phyloP scores from a whole-genome alignment of 2,113 vertebrate species.

The Desmodus rotundus region DNA sequence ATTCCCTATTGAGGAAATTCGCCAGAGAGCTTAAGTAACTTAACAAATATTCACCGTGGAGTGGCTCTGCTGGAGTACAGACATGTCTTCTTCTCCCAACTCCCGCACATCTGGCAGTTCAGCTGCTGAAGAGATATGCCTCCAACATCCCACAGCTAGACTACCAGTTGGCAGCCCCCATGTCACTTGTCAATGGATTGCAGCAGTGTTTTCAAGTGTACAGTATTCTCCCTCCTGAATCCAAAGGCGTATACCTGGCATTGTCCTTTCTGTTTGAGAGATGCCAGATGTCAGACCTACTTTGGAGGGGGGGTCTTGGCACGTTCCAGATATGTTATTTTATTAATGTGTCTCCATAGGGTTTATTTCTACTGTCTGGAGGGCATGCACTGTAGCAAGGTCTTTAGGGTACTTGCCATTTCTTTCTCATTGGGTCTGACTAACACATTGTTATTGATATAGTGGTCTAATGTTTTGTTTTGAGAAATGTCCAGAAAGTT shows the following conservation, averaged over 20 bases:
- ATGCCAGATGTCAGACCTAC: neutral
- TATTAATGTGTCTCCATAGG: neutral
- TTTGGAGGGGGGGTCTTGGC: neutral
- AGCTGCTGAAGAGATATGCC: neutral
- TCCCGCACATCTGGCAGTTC: neutral
- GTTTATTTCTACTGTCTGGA: neutral
- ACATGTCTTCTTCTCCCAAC: neutral
- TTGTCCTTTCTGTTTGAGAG: neutral
- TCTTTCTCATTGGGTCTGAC: neutral
- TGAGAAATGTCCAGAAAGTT: neutral
- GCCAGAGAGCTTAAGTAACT: neutral
- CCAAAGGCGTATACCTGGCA: neutral
- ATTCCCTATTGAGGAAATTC: neutral
- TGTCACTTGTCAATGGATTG: neutral
- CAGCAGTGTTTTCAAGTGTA: neutral
- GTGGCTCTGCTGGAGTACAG: neutral
- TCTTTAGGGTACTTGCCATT: neutral
- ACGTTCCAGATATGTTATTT: neutral
- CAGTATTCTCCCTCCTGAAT: neutral
- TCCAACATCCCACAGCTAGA: neutral
- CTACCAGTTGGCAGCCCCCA: neutral
- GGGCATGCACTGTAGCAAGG: neutral
- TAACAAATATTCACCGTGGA: neutral
- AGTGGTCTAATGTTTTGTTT: neutral
- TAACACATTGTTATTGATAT: neutral